These are phyloP conservation scores for Cataglyphis cursor DNA, from an alignment of 2,888 invertebrate species.

Conservation along the genomic window DNA sequence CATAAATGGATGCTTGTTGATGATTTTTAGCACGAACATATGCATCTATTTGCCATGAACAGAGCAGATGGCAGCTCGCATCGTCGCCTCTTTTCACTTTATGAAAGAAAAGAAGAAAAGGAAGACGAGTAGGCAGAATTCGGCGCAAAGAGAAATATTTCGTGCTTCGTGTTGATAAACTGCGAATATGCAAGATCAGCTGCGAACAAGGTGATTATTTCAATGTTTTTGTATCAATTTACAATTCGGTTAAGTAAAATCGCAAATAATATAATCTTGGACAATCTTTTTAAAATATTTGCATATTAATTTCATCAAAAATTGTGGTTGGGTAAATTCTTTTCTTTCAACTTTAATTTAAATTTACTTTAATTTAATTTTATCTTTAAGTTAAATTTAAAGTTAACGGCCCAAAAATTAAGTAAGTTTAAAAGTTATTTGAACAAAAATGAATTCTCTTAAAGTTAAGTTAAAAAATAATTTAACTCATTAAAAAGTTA, in stretches of 20 bases:
- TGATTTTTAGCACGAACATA: conserved; percentile 61
- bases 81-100: conserved; percentile 51
- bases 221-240: conserved; percentile 1
- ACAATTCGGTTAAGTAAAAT: background rate
- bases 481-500: too few relatives aligned
- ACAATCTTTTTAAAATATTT: background rate
- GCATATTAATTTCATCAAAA: background rate
- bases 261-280: background rate
- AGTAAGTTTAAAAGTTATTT: too few relatives aligned
- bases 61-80: conserved; percentile 63
- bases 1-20: conserved; percentile 66
- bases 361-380: too few relatives aligned
- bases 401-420: too few relatives aligned
- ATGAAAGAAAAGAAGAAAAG: conserved; percentile 28
- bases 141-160: conserved; percentile 25
- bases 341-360: too few relatives aligned
- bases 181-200: background rate
- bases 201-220: conserved; percentile 6
- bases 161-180: conserved; percentile 19
- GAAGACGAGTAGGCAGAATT: background rate
- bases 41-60: conserved; percentile 31
- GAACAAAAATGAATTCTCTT: too few relatives aligned
- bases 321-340: too few relatives aligned
- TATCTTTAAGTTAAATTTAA: too few relatives aligned
- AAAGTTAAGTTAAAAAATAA: too few relatives aligned